Percentiles rank a stretch among this genome's conserved stretches.
Evolutionary conservation across 2,113 vertebrate species (phyloP).

Genomic region (Rutilus rutilus): DNA sequence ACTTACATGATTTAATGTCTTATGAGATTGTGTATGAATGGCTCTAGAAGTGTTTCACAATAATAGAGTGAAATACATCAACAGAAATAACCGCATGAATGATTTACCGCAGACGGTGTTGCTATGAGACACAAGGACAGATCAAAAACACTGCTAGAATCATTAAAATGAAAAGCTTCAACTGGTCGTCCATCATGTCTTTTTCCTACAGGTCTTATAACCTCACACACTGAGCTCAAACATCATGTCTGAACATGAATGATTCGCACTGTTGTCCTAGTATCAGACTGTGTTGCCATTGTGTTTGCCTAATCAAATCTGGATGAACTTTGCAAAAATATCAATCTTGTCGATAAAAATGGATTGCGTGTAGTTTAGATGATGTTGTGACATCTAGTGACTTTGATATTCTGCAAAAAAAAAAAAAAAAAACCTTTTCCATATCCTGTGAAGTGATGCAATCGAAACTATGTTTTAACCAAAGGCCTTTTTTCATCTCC

Average conservation of each 20-base stretch:
- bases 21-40: not conserved
- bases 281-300: slow-evolving; percentile 24
- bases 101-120: slow-evolving; percentile 81
- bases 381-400: not conserved
- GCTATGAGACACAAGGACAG: slow-evolving; percentile 79
- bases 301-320: slow-evolving; percentile 42
- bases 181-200: slow-evolving; percentile 66
- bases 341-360: slow-evolving; percentile 59
- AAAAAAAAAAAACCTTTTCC: not conserved
- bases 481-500: not conserved
- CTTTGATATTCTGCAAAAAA: not conserved
- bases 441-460: not conserved
- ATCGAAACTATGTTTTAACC: not conserved
- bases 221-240: not conserved
- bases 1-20: not conserved
- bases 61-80: slow-evolving; percentile 15
- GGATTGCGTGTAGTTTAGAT: slow-evolving; percentile 36
- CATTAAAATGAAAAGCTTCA: slow-evolving; percentile 82
- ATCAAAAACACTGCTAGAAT: slow-evolving; percentile 76
- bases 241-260: not conserved
- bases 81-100: slow-evolving; percentile 43
- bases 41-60: not conserved
- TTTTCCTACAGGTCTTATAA: not conserved
- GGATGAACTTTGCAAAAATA: slow-evolving; percentile 61
- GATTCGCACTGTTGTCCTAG: not conserved